These are phyloP conservation scores for Aleiodes leptofemur DNA, from an alignment of 2,888 invertebrate genomes.

Conservation along the genomic window DNA sequence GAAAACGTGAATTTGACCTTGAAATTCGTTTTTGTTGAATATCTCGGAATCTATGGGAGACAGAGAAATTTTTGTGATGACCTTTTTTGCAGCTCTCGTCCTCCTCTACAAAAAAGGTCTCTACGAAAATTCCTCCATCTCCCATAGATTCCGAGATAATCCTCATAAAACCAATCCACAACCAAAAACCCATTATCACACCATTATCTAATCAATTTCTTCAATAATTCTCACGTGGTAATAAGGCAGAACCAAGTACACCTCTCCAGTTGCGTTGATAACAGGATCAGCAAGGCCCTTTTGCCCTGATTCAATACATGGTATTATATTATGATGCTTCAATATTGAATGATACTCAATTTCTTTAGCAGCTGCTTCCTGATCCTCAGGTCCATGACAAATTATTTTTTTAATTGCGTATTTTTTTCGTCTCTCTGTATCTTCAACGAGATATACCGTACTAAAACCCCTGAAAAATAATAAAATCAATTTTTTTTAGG, in stretches of 20 bases:
- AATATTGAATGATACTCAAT: constrained; percentile 84
- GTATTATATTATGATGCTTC: constrained; percentile 84
- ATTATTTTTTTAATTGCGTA: constrained; percentile 88
- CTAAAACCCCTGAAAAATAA: constrained; percentile 84
- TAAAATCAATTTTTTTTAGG: background rate
- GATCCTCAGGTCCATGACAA: constrained; percentile 88
- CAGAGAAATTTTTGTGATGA: too few relatives aligned
- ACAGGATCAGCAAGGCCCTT: constrained; percentile 82
- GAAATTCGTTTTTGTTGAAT: background rate
- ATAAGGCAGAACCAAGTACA: constrained; percentile 85
- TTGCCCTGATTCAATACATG: constrained; percentile 82
- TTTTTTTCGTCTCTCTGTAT: constrained; percentile 79
- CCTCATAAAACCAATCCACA: too few relatives aligned
- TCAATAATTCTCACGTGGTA: constrained; percentile 77
- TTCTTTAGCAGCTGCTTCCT: constrained; percentile 83
- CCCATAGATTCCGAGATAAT: too few relatives aligned
- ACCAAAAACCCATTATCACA: too few relatives aligned
- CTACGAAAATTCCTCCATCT: background rate
- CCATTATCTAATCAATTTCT: too few relatives aligned
- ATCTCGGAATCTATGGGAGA: too few relatives aligned
- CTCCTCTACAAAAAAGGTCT: background rate
- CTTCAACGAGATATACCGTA: constrained; percentile 86
- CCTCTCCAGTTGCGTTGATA: constrained; percentile 82
- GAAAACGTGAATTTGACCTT: too few relatives aligned
- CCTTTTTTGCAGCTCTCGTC: too few relatives aligned